phyloP scores from a whole-genome alignment of 2,888 invertebrate genomes.

The Dyspetes luteomarginatus region DNA sequence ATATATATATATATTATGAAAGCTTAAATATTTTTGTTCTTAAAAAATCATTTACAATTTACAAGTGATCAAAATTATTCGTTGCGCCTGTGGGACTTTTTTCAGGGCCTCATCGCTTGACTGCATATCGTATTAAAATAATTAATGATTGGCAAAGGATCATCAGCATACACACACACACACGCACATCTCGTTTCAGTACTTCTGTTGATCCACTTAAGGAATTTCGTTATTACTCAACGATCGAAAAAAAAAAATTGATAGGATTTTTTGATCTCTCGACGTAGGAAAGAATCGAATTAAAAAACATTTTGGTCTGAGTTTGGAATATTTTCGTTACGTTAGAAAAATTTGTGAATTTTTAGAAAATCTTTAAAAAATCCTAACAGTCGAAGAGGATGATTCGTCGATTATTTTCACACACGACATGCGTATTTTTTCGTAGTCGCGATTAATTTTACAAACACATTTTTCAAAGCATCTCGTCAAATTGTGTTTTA shows the following conservation, averaged over 20 bases:
- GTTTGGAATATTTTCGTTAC: conserved; percentile 2
- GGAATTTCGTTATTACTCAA: conserved; percentile 3
- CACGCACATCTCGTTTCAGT: conserved; percentile 19
- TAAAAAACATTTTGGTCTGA: neutral
- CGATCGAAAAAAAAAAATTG: conserved; percentile 4
- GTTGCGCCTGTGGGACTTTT: conserved; percentile 26
- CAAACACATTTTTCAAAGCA: conserved; percentile 16
- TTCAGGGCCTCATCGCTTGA: neutral
- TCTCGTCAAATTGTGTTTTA: conserved; percentile 5
- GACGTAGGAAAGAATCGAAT: conserved; percentile 1
- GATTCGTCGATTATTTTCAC: no score
- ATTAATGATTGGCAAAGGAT: conserved; percentile 11
- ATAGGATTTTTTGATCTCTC: conserved; percentile 4
- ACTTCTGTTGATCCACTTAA: neutral
- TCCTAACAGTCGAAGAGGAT: conserved; percentile 12
- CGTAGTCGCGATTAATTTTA: neutral
- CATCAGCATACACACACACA: no score
- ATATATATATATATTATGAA: conserved; percentile 39
- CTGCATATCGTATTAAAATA: conserved; percentile 19
- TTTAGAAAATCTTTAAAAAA: conserved; percentile 44
- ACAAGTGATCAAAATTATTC: conserved; percentile 46
- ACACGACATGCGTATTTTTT: conserved; percentile 18
- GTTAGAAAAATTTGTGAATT: conserved; percentile 49
- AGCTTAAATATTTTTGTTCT: conserved; percentile 44
- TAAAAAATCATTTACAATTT: conserved; percentile 60